Base-by-base conservation (phyloP, 2,797 vertebrate species). In the Mus minutoides region DNA sequence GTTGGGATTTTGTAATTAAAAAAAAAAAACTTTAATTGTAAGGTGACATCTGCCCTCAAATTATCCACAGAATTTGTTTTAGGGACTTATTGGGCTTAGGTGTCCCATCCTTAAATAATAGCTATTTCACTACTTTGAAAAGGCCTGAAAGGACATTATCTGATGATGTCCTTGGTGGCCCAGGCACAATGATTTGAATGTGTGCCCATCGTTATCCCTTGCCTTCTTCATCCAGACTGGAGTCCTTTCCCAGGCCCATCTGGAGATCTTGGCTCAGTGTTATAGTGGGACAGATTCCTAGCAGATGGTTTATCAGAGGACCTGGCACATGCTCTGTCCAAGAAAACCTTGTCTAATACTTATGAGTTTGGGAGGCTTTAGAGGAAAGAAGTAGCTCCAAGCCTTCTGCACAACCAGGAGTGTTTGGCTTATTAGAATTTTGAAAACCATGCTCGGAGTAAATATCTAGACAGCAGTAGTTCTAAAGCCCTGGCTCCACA, bases 221-320 rank as follows among this genome's bases (percentile, higher is more conserved):
- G 88, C 96, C 88, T 90, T 94, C 82, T 64, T 95, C 94, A 79
- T 67, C 92, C 95, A 96, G 96, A 88, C 90, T 88, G 71, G 77
- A 91, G 93, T 95, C 96, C 97, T 92, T 96, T 91, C 88, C 56
- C 58, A 79, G 95, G 77, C 87, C 97, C 97, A 97, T 97, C 97
- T 97, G 97, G 96, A 96, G 88, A 11, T 29, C 92, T 97, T 98
- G 97, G 97, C 97, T 96, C 69, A 1, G 34, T 71, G 54, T 19
- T 80, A 49, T 1, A 76, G 90, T 88, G 95, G 97, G 96, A 94
- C 97, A 97, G 97, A 97, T 96, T 96, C 93, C 88, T 97, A 97
- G 92, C 97, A 98, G 97, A 98, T 97, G 97, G 97, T 98, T 97
- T 96, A 94, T 97, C 97, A 96, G 97, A 96, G 95, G 97, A 92